Conservation (phyloP, 92 coral and sea anemone genomes). For the Phenganax marumi region DNA sequence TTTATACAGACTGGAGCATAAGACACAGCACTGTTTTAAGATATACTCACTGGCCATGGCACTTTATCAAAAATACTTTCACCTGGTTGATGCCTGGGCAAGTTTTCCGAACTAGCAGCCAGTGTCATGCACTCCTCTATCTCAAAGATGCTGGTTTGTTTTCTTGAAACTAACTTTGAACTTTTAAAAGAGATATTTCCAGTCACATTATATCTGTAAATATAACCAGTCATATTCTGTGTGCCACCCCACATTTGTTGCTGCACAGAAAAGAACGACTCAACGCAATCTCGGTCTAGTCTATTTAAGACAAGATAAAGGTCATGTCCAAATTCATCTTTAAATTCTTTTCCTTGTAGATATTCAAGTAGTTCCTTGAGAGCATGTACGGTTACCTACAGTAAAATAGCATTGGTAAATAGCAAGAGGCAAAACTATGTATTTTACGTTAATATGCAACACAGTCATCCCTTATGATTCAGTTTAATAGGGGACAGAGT, state of each 20-base stretch:
- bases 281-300: constrained; percentile 57
- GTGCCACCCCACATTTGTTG: constrained; percentile 67
- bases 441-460: no score
- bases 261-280: constrained; percentile 59
- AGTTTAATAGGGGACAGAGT: no score
- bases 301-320: constrained; percentile 46
- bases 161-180: constrained; percentile 43
- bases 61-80: constrained; percentile 32
- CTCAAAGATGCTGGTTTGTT: constrained; percentile 52
- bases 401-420: not conserved
- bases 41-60: constrained; percentile 37
- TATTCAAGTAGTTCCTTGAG: constrained; percentile 44
- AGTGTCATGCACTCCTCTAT: constrained; percentile 27
- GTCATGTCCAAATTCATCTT: constrained; percentile 41
- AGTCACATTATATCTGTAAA: constrained; percentile 53
- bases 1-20: not conserved
- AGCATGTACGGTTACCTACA: constrained; percentile 54
- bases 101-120: constrained; percentile 23
- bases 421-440: not conserved
- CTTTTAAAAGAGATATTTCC: constrained; percentile 50
- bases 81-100: constrained; percentile 34
- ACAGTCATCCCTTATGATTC: no score
- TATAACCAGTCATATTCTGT: constrained; percentile 58
- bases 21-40: not conserved
- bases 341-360: constrained; percentile 41